Conservation (phyloP, 1,140 invertebrate genomes). For the Scaptomyza hsui region DNA sequence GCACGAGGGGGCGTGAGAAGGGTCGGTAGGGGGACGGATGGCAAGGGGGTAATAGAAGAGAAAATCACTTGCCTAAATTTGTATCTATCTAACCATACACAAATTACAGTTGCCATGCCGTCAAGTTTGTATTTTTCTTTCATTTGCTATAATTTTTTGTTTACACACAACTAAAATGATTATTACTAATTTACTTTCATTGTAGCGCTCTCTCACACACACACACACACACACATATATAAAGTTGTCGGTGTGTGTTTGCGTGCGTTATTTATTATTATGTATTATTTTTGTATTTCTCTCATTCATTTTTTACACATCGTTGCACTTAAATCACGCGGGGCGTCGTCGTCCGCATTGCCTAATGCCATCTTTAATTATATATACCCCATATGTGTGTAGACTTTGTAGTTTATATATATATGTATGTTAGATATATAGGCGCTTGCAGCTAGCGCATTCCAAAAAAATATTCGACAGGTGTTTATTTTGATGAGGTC, state of each 20-base stretch:
- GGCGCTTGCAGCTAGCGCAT: background rate
- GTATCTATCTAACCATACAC: conserved; percentile 9
- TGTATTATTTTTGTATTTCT: conserved; percentile 43
- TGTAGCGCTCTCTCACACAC: conserved; percentile 39
- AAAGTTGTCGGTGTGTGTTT: conserved; percentile 37
- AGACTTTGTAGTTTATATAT: conserved; percentile 12
- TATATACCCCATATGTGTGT: conserved; percentile 24
- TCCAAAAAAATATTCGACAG: conserved; percentile 25
- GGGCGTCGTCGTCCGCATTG: conserved; percentile 35
- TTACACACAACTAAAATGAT: conserved; percentile 75
- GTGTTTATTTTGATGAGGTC: conserved; percentile 18
- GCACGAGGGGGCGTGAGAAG: conserved; percentile 25
- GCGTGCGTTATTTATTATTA: conserved; percentile 53
- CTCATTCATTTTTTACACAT: conserved; percentile 66
- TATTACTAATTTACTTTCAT: conserved; percentile 79
- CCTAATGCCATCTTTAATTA: conserved; percentile 45
- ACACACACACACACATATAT: conserved; percentile 28
- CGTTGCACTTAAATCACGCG: conserved; percentile 74
- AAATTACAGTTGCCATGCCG: conserved; percentile 37
- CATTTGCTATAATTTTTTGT: conserved; percentile 62
- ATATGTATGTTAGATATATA: conserved; percentile 23
- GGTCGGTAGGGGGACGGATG: background rate
- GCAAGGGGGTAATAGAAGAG: background rate
- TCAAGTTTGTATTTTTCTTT: conserved; percentile 19
- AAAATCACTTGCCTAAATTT: background rate